Conservation (phyloP, 2,113 vertebrate species). For the Marmota flaviventris region DNA sequence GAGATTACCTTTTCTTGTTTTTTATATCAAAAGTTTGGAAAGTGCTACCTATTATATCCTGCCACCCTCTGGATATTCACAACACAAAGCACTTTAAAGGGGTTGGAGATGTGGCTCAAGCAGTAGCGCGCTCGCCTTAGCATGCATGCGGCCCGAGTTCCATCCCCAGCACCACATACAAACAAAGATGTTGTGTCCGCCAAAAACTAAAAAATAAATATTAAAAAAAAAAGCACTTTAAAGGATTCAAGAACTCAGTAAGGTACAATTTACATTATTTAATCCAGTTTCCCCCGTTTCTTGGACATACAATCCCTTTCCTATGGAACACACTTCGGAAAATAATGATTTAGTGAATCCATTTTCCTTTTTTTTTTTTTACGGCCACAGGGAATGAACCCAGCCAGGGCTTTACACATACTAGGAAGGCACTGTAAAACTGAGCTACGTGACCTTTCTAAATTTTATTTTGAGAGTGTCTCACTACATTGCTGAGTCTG, state of each 20-base stretch:
- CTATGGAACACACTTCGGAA: conserved; percentile 17
- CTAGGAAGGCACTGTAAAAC: no score
- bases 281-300: not conserved
- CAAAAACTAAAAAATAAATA: no score
- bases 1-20: not conserved
- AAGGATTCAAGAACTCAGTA: conserved; percentile 16
- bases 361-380: not conserved
- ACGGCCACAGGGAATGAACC: no score
- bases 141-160: no score
- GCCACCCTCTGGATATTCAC: not conserved
- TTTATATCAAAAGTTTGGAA: conserved; percentile 1
- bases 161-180: no score
- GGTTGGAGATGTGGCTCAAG: no score
- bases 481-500: not conserved
- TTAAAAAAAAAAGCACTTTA: not conserved
- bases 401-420: no score
- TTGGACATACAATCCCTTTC: not conserved
- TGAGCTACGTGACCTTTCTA: no score
- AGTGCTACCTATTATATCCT: not conserved
- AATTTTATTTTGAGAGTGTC: not conserved
- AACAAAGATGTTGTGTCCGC: no score
- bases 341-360: conserved; percentile 14
- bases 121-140: no score
- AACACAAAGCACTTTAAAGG: not conserved
- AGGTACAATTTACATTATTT: not conserved